Conservation (phyloP, 2,888 invertebrate genomes). For the Limenitis camilla region DNA sequence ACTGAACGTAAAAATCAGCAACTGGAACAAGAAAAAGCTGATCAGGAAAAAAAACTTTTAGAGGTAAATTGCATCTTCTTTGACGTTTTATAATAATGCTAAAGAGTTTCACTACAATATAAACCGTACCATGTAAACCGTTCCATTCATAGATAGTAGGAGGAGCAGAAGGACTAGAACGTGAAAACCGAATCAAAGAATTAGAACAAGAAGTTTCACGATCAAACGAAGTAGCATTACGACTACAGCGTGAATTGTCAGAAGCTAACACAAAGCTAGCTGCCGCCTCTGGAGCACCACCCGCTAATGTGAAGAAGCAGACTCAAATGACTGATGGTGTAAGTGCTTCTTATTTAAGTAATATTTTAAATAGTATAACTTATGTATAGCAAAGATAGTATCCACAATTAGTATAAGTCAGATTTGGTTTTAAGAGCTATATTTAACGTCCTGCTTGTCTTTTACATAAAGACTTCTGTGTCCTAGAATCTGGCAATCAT, state of each 20-base stretch:
- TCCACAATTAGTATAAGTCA: no score
- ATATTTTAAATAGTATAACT: no score
- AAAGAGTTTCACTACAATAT: neutral
- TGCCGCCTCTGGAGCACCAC: conserved; percentile 48
- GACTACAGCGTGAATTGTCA: conserved; percentile 82
- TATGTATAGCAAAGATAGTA: no score
- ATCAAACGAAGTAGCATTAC: conserved; percentile 81
- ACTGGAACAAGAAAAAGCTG: conserved; percentile 88
- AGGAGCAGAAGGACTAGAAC: conserved; percentile 75
- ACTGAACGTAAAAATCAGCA: conserved; percentile 92
- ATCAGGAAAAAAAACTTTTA: conserved; percentile 80
- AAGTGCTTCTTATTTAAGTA: conserved; percentile 21
- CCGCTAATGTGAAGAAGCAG: conserved; percentile 72
- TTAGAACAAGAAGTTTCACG: conserved; percentile 90
- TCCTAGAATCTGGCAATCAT: no score
- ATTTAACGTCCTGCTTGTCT: no score
- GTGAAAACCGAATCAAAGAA: conserved; percentile 81
- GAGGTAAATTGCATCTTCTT: conserved; percentile 42
- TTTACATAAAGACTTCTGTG: no score
- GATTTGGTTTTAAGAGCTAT: no score
- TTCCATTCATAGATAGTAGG: conserved; percentile 60
- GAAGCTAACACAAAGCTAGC: conserved; percentile 77
- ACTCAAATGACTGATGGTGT: conserved; percentile 76
- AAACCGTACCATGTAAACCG: neutral
- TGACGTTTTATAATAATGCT: neutral